Evolutionary conservation across 1,140 invertebrate species (phyloP).

Genomic region (Acromyrmex charruanus): DNA sequence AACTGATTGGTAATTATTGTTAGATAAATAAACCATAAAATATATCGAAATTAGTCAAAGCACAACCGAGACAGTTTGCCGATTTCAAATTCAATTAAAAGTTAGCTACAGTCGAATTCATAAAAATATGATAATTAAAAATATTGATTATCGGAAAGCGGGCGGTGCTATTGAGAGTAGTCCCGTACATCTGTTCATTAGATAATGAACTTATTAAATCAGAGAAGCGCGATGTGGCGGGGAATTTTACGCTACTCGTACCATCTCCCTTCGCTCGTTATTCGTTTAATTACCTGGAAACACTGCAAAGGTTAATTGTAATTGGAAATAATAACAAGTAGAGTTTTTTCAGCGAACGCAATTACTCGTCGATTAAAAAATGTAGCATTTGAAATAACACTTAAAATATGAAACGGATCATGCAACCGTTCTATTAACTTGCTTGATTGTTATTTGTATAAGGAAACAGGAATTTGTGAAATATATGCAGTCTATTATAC

Average conservation of each 20-base stretch:
- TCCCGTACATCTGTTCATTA: conserved; percentile 84
- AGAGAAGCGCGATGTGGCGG: conserved; percentile 72
- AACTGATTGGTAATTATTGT: conserved; percentile 39
- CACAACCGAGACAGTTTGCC: conserved; percentile 37
- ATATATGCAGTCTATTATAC: neutral
- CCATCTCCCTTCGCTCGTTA: conserved; percentile 56
- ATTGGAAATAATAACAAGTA: conserved; percentile 79
- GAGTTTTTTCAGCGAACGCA: conserved; percentile 66
- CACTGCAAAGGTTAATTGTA: conserved; percentile 79
- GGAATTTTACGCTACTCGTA: conserved; percentile 67
- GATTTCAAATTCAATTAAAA: conserved; percentile 79
- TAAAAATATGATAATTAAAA: conserved; percentile 84
- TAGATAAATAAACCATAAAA: conserved; percentile 57
- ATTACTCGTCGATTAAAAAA: conserved; percentile 59
- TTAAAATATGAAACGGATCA: conserved; percentile 21
- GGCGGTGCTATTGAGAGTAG: conserved; percentile 57
- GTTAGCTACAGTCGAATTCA: conserved; percentile 78
- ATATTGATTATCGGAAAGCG: conserved; percentile 83
- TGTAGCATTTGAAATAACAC: conserved; percentile 24
- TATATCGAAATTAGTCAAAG: conserved; percentile 55
- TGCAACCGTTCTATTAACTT: neutral
- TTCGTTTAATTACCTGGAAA: conserved; percentile 78
- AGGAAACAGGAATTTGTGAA: conserved; percentile 16
- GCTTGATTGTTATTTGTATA: conserved; percentile 13
- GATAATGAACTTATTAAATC: conserved; percentile 86